Percentiles rank a stretch among this genome's conserved stretches.
These are phyloP conservation scores for Paralvinella palmiformis DNA, from an alignment of 1,140 invertebrate species.

Conservation along the genomic window DNA sequence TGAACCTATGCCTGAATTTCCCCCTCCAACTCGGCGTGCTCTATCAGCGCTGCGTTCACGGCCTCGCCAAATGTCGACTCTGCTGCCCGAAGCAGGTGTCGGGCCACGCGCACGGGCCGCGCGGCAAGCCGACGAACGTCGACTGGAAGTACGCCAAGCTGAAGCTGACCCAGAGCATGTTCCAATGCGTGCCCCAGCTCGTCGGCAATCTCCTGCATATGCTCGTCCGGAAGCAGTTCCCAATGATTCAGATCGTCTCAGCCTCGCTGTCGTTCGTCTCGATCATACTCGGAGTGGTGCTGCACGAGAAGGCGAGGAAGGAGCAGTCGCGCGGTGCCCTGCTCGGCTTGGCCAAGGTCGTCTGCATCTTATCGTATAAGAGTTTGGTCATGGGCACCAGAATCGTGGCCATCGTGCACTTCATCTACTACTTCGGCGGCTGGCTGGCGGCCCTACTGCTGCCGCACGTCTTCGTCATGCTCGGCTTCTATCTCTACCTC, in stretches of 20 bases:
- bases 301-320: neutral
- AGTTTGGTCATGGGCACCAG: neutral
- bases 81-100: neutral
- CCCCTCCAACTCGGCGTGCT: slow-evolving; percentile 6
- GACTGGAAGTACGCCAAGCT: slow-evolving; percentile 8
- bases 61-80: neutral
- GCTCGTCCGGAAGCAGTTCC: neutral
- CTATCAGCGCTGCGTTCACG: neutral
- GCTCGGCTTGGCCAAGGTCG: neutral
- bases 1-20: neutral
- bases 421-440: slow-evolving; percentile 4
- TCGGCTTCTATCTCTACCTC: neutral
- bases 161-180: slow-evolving; percentile 4
- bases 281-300: neutral
- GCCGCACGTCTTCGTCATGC: slow-evolving; percentile 4
- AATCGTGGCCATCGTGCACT: neutral
- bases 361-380: neutral
- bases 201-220: slow-evolving; percentile 4
- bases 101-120: neutral
- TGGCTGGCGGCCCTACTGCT: slow-evolving; percentile 2
- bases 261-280: neutral
- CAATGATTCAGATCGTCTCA: neutral
- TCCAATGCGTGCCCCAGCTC: slow-evolving; percentile 3
- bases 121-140: neutral
- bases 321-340: neutral